phyloP scores from a whole-genome alignment of 2,113 vertebrate genomes.

The Salvator merianae region DNA sequence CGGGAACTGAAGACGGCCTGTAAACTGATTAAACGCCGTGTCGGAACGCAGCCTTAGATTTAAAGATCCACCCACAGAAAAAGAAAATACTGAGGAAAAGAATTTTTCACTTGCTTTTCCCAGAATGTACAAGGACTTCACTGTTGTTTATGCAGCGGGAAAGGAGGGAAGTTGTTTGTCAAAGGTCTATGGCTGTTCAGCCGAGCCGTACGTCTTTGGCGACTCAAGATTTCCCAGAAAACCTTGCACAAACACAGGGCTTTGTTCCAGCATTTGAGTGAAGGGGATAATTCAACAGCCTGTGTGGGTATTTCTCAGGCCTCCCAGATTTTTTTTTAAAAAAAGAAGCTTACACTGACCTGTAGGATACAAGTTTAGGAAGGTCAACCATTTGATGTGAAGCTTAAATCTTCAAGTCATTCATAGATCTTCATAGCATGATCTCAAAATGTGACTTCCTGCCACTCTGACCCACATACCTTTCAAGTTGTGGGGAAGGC shows the following conservation, averaged over 20 bases:
- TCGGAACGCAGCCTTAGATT: no score
- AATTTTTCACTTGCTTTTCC: neutral
- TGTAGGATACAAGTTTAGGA: slow-evolving; percentile 58
- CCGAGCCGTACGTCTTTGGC: slow-evolving; percentile 62
- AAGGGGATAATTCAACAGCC: slow-evolving; percentile 61
- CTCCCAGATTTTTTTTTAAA: slow-evolving; percentile 55
- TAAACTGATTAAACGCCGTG: no score
- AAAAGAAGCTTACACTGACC: slow-evolving; percentile 67
- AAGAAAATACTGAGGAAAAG: slow-evolving; percentile 24
- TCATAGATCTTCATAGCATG: slow-evolving; percentile 58
- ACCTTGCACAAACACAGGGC: slow-evolving; percentile 42
- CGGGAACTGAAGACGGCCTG: no score
- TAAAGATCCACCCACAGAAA: slow-evolving; percentile 27
- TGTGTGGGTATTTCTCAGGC: slow-evolving; percentile 49
- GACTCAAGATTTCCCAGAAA: slow-evolving; percentile 66
- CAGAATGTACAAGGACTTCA: neutral
- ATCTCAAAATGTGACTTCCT: slow-evolving; percentile 63
- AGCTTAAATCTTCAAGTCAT: slow-evolving; percentile 64
- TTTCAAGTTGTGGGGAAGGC: slow-evolving; percentile 63
- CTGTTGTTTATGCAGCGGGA: slow-evolving; percentile 44
- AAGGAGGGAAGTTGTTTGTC: slow-evolving; percentile 51
- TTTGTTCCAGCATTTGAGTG: slow-evolving; percentile 71
- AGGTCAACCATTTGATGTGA: slow-evolving; percentile 68
- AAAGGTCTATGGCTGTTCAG: slow-evolving; percentile 48
- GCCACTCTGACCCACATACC: slow-evolving; percentile 62